phyloP scores from a whole-genome alignment of 2,888 invertebrate species.

The Drosophila anomelani region DNA sequence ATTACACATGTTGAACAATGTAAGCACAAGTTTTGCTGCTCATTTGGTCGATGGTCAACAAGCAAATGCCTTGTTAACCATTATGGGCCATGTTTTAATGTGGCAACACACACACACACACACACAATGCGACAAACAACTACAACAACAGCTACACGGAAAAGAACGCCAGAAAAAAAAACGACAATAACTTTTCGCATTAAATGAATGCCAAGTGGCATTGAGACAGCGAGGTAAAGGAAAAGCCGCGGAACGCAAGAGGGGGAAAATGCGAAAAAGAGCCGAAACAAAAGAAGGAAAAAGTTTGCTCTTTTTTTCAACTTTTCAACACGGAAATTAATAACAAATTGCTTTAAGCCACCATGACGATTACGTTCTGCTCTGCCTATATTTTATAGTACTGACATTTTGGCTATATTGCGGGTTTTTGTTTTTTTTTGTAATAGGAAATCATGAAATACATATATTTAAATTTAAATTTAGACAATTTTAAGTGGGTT shows the following conservation, averaged over 20 bases:
- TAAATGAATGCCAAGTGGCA: slow-evolving; percentile 59
- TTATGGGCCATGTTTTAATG: slow-evolving; percentile 78
- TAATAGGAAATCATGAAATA: too few species aligned
- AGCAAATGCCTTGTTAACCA: slow-evolving; percentile 78
- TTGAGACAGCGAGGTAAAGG: slow-evolving; percentile 23
- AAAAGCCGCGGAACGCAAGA: neutral
- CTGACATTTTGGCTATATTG: neutral
- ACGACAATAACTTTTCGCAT: slow-evolving; percentile 75
- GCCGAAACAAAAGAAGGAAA: slow-evolving; percentile 45
- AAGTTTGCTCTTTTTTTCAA: slow-evolving; percentile 58
- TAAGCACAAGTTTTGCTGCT: slow-evolving; percentile 71
- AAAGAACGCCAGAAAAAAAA: slow-evolving; percentile 17
- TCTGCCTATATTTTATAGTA: slow-evolving; percentile 7
- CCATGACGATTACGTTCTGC: slow-evolving; percentile 58
- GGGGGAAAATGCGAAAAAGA: slow-evolving; percentile 3
- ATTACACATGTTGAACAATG: slow-evolving; percentile 80
- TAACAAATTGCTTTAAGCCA: slow-evolving; percentile 79
- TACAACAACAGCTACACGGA: slow-evolving; percentile 35
- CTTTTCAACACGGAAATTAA: slow-evolving; percentile 77
- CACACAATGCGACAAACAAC: slow-evolving; percentile 12
- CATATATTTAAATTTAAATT: too few species aligned
- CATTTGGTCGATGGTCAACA: slow-evolving; percentile 72
- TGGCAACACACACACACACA: slow-evolving; percentile 62
- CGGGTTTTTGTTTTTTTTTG: neutral
- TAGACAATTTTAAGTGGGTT: too few species aligned